Conservation (phyloP, 2,888 invertebrate species). For the Globia sparganii region DNA sequence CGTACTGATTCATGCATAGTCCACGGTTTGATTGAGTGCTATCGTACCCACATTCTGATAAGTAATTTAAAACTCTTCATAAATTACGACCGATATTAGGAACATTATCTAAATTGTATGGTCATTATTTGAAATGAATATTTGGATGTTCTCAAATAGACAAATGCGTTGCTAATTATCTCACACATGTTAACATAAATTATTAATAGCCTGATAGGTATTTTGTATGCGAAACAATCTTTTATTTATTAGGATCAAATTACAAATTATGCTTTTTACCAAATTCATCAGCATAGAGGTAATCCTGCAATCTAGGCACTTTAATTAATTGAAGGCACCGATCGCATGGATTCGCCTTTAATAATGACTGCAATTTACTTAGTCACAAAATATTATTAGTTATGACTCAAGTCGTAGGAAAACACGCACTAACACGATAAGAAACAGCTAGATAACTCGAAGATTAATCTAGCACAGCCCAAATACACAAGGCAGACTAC, state of each 20-base stretch:
- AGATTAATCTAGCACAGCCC: slow-evolving; percentile 24
- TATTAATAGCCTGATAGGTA: slow-evolving; percentile 9
- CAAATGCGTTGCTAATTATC: slow-evolving; percentile 32
- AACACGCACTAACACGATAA: slow-evolving; percentile 10
- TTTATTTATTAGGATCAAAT: slow-evolving; percentile 5
- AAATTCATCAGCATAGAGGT: background rate
- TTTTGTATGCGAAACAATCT: background rate
- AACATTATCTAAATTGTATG: slow-evolving; percentile 29
- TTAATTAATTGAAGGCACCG: background rate
- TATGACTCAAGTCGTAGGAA: slow-evolving; percentile 23
- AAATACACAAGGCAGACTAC: background rate
- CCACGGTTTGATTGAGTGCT: slow-evolving; percentile 28
- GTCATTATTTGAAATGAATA: slow-evolving; percentile 37
- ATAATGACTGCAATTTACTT: slow-evolving; percentile 1
- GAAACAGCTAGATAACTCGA: slow-evolving; percentile 6
- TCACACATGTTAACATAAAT: background rate
- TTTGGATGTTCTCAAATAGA: slow-evolving; percentile 28
- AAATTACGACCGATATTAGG: slow-evolving; percentile 11
- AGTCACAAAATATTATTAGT: slow-evolving; percentile 13
- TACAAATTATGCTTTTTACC: slow-evolving; percentile 6
- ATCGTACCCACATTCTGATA: slow-evolving; percentile 40
- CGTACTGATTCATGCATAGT: slow-evolving; percentile 40
- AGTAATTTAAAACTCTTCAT: slow-evolving; percentile 20
- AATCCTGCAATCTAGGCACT: background rate
- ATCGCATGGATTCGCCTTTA: slow-evolving; percentile 2